Conservation (phyloP, 1,140 invertebrate genomes). For the Leptopilina boulardi region DNA sequence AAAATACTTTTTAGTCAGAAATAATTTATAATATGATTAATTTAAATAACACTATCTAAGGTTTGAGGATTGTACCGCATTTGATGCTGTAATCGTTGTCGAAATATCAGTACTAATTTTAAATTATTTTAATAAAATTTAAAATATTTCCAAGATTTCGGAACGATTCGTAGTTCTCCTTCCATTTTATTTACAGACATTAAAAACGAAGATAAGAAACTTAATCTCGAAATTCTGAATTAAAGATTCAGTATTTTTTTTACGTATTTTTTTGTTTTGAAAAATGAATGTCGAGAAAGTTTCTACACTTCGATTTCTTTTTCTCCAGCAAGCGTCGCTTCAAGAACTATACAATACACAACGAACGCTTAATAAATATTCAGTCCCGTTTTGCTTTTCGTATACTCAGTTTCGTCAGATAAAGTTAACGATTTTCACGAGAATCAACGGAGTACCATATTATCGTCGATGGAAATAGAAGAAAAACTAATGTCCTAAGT, state of each 20-base stretch:
- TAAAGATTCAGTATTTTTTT: background rate
- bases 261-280: background rate
- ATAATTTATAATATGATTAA: background rate
- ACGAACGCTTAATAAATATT: constrained; percentile 63
- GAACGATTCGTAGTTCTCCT: constrained; percentile 40
- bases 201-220: constrained; percentile 47
- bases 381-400: constrained; percentile 58
- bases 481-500: background rate
- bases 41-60: background rate
- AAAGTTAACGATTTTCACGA: constrained; percentile 24
- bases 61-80: background rate
- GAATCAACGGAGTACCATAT: constrained; percentile 23
- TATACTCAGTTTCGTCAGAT: constrained; percentile 53
- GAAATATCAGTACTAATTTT: constrained; percentile 2
- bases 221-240: background rate
- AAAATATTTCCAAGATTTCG: constrained; percentile 27
- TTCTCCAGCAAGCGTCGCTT: constrained; percentile 1
- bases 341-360: constrained; percentile 39
- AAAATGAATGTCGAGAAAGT: background rate
- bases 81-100: background rate
- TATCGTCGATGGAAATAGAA: background rate
- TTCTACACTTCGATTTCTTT: background rate
- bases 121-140: background rate
- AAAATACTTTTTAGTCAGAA: background rate
- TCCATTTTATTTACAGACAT: constrained; percentile 60